Evolutionary conservation across 2,888 invertebrate genomes (phyloP), one percentile per base, ranked within the genome.

Genomic region (Abrostola tripartita): DNA sequence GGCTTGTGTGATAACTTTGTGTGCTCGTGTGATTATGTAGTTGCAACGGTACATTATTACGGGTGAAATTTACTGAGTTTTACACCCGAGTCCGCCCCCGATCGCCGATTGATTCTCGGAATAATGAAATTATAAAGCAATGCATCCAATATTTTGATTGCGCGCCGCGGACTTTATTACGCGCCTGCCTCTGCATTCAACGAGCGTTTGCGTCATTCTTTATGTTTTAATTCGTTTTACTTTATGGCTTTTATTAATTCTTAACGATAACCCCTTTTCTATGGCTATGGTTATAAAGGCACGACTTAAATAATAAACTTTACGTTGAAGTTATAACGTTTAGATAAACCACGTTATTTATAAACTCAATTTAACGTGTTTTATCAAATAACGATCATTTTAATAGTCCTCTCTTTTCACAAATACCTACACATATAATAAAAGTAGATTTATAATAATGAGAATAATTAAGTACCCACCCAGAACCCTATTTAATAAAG

Each of bases 51-150:
- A 87, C 78, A 76, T 87, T 86, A 88, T 86, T 83, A 79, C 71
- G 47, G 73, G 74, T 71, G 76, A 81, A 86, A 84, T 85, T 84
- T 82, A 82, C 81, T 67, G 81, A 85, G 82, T 81, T 81, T 85
- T 84, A 84, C 85, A 84, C 81, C 83, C 79, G 71, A 83, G 82
- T 81, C 80, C 87, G 85, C 84, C 86, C 85, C 49, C 66, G 78
- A 78, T 79, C 65, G 65, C 63, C 82, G 84, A 90, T 90, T 90
- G 90, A 89, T 92, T 91, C 91, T 82, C 52, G 76, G 91, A 91
- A 92, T 85, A 85, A 88, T 84, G 81, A 85, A 88, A 88, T 87
- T 87, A 86, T 84, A 84, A 84, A 82, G 80, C 77, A 81, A 83
- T 82, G 79, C 65, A 72, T 75, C 69, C 81, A 78, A 83, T 81